Evolutionary conservation across 2,888 invertebrate species (phyloP), one percentile per base, ranked within the genome.

Genomic region (Lissonota sp.): DNA sequence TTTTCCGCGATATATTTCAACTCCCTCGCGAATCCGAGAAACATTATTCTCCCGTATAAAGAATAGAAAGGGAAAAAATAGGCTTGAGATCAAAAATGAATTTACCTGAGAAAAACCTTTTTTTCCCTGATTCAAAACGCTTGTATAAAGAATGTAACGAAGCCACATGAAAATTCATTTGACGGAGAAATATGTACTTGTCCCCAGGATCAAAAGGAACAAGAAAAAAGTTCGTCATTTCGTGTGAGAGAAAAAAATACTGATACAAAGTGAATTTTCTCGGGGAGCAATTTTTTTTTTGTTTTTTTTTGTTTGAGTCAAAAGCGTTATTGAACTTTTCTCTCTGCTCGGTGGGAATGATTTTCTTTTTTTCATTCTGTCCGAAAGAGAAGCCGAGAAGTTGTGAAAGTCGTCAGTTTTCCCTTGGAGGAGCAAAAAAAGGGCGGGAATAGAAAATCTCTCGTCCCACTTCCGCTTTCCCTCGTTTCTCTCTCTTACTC

Each of bases 351-450:
- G 10, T 55, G 12, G 26, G 49, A 40, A 74, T 66, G 66, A 58
- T 80, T 64, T 75, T 58, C 57, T n/a, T 40, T 60, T 39, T 49
- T 60, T 3, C 10, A 42, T 37, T 55, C 40, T 60, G 40, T 49
- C 46, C 49, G 64, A 70, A 81, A 57, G 71, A 12, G 42, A 53
- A 63, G 42, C 66, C 58, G 77, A 77, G 77, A 70, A 81, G 77
- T 77, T 77, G 80, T 66, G 70, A 77, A 81, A 81, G 77, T 81
- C 73, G 74, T 81, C 80, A 58, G 73, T 77, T 81, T 81, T 78
- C 51, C 72, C 62, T n/a, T 53, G 12, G 12, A 79, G 70, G 44
- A 14, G 44, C 42, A 14, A 14, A 55, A 64, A 66, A 74, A 57
- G 57, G 16, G n/a, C 57, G 40, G 1, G 58, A 66, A 7, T 5